These are phyloP conservation scores for Tringa solitaria DNA, from an alignment of 2,113 vertebrate genomes.

Conservation along the genomic window DNA sequence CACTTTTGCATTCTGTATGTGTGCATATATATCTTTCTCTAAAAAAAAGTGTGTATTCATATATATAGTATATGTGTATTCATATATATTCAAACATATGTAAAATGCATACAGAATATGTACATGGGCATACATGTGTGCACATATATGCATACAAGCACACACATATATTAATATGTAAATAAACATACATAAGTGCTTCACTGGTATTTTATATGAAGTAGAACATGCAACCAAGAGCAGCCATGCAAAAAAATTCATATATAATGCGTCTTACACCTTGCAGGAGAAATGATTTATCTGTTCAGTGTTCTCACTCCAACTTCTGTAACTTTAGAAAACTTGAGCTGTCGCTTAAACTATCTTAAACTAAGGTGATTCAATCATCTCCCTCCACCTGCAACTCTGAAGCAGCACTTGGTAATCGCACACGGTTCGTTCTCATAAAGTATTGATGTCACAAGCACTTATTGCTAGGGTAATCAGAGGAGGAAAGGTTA, in stretches of 20 bases:
- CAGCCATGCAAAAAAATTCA: not conserved
- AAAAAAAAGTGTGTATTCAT: not conserved
- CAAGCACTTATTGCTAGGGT: slow-evolving; percentile 35
- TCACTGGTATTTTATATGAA: not conserved
- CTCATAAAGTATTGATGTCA: slow-evolving; percentile 60
- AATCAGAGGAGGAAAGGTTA: slow-evolving; percentile 61
- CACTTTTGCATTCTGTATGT: not conserved
- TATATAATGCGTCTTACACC: rapidly evolving
- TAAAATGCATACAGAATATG: not conserved
- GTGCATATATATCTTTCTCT: not conserved
- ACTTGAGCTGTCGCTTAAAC: not conserved
- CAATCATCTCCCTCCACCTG: not conserved
- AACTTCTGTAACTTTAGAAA: not conserved
- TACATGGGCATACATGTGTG: rapidly evolving
- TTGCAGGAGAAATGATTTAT: not conserved
- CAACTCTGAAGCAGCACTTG: not conserved
- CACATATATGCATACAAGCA: not conserved
- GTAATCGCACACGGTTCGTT: not conserved
- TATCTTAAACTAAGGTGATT: not conserved
- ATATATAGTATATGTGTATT: not conserved
- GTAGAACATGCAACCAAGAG: not conserved
- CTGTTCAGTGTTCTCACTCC: not conserved
- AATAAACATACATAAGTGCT: not conserved
- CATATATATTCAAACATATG: rapidly evolving
- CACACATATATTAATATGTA: rapidly evolving